Base-by-base conservation (phyloP, 2,797 vertebrate species). In the Hydrocynus forskahlii region DNA sequence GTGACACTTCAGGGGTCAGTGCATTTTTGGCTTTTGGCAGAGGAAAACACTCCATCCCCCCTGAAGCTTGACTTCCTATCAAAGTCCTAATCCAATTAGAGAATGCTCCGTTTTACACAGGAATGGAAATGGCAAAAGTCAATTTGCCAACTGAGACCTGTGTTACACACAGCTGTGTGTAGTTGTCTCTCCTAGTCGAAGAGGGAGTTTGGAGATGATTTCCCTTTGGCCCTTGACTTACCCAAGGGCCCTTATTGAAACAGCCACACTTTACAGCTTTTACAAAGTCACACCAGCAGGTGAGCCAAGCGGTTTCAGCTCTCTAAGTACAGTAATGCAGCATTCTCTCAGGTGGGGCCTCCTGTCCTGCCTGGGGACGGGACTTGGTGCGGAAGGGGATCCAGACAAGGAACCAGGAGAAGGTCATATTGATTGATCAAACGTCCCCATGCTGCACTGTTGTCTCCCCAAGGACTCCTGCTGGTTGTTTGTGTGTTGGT, bases 61-160 rank as follows among this genome's bases (percentile, higher is more conserved):
- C 91, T 90, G 86, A 93, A 93, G 91, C 92, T 87, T 92, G 89
- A 92, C 92, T 94, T 94, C 91, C 92, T 93, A 52, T 78, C 87
- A 71, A 75, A 70, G 86, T 88, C 83, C 66, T 92, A 93, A 92
- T 91, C 92, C 91, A 94, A 94, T 94, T 93, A 94, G 87, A 16
- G 62, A 78, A 80, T 67, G 85, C 35, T 83, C 88, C 82, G 85
- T 88, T 86, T 78, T 90, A 85, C 52, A 75, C 80, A 89, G 86
- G 90, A 93, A 92, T 87, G 87, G 91, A 92, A 93, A 93, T 88
- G 88, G 89, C 88, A 86, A 60, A 84, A 87, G 86, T 85, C 74
- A 64, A 88, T 90, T 86, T 92, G 91, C 91, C 90, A 83, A 70
- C 63, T 21, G 89, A 82, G 57, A 79, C 69, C 86, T 71, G 68